Base-by-base conservation (phyloP, 1,140 invertebrate genomes). In the Ridgeia piscesae region DNA sequence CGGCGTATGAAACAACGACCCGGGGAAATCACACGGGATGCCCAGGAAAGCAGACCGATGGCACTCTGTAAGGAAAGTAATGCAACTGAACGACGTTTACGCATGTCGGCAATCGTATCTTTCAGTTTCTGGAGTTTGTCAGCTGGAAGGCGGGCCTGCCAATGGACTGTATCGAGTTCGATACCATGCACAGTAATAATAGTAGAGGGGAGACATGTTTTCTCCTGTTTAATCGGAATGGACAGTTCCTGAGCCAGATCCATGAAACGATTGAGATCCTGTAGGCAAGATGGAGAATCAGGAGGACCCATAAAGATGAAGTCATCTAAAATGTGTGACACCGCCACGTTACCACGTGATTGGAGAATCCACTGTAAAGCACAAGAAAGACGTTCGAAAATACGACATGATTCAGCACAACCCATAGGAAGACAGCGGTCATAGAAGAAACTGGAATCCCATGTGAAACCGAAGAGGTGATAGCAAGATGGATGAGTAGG, bases 401-500 rank as follows among this genome's bases (percentile, higher is more conserved):
- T 77, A 77, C 27, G 58, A 77, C 58, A 77, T 4, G 0, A 77
- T 77, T 77, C 0, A 2, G 58, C 58, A 77, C 17, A 77, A 31
- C 89, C n/a, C 89, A 17, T 31, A 6, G 89, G 89, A 2, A 90
- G 89, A 90, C 34, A 34, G 14, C 35, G 14, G 21, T 90, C 89
- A 90, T 90, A 90, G 31, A 31, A 90, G n/a, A 90, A 90, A 21
- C 31, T 17, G 4, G 34, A 34, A 17, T 14, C 11, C 89, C 89
- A 90, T 2, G 34, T 34, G 35, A 90, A 90, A 34, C 89, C 89
- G 21, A 90, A 42, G 2, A 90, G 89, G 21, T 42, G 34, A 90
- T 90, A 90, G 89, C 35, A 34, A 6, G 34, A 35, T 31, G 89
- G 89, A n/a, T 90, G 34, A 90, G 33, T 90, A n/a, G 89, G 89